A percentile compares a stretch with the other conserved stretches of the same genome.
Conservation (phyloP, 1,140 invertebrate species). For the Fopius arisanus region DNA sequence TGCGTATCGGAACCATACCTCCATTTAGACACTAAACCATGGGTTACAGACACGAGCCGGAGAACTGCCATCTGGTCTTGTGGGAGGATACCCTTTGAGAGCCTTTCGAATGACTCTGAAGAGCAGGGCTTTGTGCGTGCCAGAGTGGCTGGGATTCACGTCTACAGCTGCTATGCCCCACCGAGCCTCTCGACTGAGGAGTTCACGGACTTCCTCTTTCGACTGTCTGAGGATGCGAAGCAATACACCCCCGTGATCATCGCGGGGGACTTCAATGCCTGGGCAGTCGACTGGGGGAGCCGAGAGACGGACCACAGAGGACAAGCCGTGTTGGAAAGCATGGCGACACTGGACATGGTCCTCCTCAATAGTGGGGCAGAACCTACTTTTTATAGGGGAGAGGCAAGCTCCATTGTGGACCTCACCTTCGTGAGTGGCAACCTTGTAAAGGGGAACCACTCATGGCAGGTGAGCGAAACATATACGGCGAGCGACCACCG, state of each 20-base stretch:
- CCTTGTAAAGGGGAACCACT: neutral
- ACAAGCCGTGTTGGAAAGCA: conserved; percentile 8
- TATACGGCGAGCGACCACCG: no score
- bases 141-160: no score
- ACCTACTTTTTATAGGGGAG: conserved; percentile 19
- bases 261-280: no score
- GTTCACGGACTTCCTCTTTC: no score
- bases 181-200: neutral
- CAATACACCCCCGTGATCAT: neutral
- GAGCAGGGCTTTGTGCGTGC: no score
- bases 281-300: neutral
- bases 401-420: conserved; percentile 7
- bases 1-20: no score
- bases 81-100: no score
- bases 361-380: conserved; percentile 13
- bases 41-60: no score
- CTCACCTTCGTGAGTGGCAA: conserved; percentile 9
- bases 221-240: no score
- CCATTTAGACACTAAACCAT: no score
- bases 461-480: neutral
- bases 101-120: no score
- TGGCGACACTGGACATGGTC: conserved; percentile 15
- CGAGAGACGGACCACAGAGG: conserved; percentile 3
- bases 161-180: neutral
- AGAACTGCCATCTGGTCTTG: no score